Conservation (phyloP, 2,888 invertebrate species). For the Cephus runcator region DNA sequence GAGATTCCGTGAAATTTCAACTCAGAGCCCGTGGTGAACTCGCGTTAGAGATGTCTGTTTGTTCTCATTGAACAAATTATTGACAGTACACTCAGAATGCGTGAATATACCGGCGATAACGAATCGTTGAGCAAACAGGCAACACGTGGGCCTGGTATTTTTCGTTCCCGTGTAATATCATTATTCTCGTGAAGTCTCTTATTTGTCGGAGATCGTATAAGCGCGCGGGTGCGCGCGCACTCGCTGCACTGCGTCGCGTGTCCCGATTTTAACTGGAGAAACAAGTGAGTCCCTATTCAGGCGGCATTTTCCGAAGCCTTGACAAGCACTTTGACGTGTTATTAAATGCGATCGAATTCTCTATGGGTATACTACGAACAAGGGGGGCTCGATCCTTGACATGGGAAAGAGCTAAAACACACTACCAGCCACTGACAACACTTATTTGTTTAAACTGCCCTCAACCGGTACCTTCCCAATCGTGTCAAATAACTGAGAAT, state of each 20-base stretch:
- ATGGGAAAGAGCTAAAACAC: background rate
- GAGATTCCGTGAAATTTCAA: constrained; percentile 14
- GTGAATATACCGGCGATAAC: constrained; percentile 40
- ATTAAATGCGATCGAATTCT: background rate
- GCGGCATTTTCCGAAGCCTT: background rate
- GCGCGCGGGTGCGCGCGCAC: background rate
- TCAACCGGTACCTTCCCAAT: background rate
- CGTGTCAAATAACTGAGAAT: constrained; percentile 20
- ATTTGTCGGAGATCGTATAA: constrained; percentile 17
- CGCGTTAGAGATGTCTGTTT: constrained; percentile 27
- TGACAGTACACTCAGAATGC: constrained; percentile 40
- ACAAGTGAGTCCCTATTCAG: constrained; percentile 11
- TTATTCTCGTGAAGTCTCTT: constrained; percentile 24
- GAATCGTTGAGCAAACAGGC: constrained; percentile 48
- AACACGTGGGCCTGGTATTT: constrained; percentile 34
- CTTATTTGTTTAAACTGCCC: constrained; percentile 18
- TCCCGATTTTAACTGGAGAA: constrained; percentile 9
- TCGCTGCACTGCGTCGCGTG: background rate
- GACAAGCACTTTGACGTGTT: constrained; percentile 8
- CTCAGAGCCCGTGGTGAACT: background rate
- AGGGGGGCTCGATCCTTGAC: background rate
- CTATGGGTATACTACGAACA: background rate
- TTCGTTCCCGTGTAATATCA: constrained; percentile 35
- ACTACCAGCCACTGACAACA: background rate
- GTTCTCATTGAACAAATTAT: constrained; percentile 41